phyloP scores from a whole-genome alignment of 2,888 invertebrate genomes.

The Ormyrus pomaceus region DNA sequence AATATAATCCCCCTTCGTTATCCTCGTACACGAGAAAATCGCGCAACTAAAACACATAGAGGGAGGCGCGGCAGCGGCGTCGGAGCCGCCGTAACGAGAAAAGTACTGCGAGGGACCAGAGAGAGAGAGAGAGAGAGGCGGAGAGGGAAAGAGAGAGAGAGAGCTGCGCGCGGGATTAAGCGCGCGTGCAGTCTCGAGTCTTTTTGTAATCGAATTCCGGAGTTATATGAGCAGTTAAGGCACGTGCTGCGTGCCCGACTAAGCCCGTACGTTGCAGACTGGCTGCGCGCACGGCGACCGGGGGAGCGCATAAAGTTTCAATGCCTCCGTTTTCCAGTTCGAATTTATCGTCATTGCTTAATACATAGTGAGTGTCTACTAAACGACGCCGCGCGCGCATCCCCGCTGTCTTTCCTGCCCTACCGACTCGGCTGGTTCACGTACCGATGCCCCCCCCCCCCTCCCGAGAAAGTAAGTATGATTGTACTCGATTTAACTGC shows the following conservation, averaged over 20 bases:
- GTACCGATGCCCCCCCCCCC: background rate
- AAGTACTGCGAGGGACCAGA: constrained; percentile 3
- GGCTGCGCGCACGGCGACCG: background rate
- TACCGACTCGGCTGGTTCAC: background rate
- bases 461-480: background rate
- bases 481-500: constrained; percentile 23
- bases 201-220: constrained; percentile 50
- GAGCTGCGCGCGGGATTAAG: background rate
- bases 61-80: background rate
- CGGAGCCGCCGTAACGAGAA: constrained; percentile 1
- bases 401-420: background rate
- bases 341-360: constrained; percentile 37
- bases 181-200: background rate
- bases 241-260: constrained; percentile 3
- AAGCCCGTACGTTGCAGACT: background rate
- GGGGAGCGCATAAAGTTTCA: constrained; percentile 20
- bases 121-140: background rate
- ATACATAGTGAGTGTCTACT: constrained; percentile 34
- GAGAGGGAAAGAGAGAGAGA: background rate
- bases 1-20: constrained; percentile 22
- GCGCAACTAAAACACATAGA: background rate
- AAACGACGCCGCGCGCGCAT: background rate
- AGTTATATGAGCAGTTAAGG: constrained; percentile 46
- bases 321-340: constrained; percentile 12
- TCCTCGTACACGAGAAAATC: background rate